Evolutionary conservation across 2,797 vertebrate genomes (phyloP).

Genomic region (Arrhamphus sclerolepis): DNA sequence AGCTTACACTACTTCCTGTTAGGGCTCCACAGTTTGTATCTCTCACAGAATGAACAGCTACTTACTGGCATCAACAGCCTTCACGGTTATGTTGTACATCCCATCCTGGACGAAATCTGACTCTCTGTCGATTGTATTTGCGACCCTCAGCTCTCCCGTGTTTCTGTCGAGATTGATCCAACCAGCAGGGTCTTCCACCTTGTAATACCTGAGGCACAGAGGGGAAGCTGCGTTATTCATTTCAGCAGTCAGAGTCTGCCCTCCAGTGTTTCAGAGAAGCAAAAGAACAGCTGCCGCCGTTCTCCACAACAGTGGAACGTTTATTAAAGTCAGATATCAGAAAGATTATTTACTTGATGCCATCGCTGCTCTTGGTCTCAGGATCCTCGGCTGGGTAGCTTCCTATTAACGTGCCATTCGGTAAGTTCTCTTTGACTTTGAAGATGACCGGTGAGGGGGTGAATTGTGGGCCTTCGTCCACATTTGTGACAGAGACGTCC

Average conservation of each 20-base stretch:
- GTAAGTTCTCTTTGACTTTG: constrained; percentile 79
- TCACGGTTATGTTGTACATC: constrained; percentile 76
- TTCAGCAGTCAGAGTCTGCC: constrained; percentile 46
- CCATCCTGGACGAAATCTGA: constrained; percentile 75
- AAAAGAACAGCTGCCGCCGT: constrained; percentile 1
- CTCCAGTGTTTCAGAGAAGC: constrained; percentile 32
- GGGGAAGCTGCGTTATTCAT: constrained; percentile 6
- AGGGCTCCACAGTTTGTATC: too few relatives aligned
- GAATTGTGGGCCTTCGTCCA: constrained; percentile 89
- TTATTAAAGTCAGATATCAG: background rate
- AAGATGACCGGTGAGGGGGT: constrained; percentile 67
- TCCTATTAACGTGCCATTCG: constrained; percentile 76
- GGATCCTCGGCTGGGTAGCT: constrained; percentile 85
- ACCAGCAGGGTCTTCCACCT: constrained; percentile 73
- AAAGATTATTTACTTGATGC: constrained; percentile 80
- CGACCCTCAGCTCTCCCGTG: constrained; percentile 82
- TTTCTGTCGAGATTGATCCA: constrained; percentile 85
- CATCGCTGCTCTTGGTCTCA: constrained; percentile 80
- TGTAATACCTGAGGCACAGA: constrained; percentile 79
- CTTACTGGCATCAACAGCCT: constrained; percentile 77
- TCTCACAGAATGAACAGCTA: background rate
- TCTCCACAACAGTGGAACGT: too few relatives aligned
- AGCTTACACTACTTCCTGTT: background rate
- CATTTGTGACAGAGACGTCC: constrained; percentile 74
- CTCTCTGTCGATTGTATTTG: constrained; percentile 87